These are phyloP conservation scores for Hippolais icterina DNA, from an alignment of 2,113 vertebrate genomes.

Conservation along the genomic window DNA sequence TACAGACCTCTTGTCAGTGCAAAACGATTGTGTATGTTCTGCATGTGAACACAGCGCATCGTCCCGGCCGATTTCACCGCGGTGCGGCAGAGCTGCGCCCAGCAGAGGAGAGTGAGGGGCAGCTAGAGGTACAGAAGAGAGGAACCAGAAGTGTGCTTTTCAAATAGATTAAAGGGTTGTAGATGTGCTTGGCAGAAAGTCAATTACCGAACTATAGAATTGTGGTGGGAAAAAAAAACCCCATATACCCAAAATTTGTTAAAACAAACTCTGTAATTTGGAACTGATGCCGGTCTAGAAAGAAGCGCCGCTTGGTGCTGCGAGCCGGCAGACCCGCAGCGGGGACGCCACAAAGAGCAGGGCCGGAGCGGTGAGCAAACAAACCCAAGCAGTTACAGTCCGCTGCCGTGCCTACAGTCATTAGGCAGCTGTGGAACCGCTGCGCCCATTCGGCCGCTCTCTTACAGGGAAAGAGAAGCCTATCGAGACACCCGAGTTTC, in stretches of 20 bases:
- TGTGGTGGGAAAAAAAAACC: fast-evolving
- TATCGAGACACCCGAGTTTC: fast-evolving
- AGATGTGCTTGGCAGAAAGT: neutral
- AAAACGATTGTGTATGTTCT: neutral
- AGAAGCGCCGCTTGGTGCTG: neutral
- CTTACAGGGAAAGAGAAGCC: fast-evolving
- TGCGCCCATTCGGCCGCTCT: fast-evolving
- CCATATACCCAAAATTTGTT: fast-evolving
- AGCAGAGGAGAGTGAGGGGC: neutral
- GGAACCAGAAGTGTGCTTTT: fast-evolving
- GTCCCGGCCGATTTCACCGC: neutral
- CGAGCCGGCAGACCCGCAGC: fast-evolving
- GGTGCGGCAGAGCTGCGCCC: neutral
- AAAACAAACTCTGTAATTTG: fast-evolving
- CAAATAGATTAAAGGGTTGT: fast-evolving
- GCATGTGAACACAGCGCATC: fast-evolving
- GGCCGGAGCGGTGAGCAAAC: neutral
- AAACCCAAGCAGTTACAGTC: fast-evolving
- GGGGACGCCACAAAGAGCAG: neutral
- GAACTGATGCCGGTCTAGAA: fast-evolving
- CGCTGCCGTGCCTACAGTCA: fast-evolving
- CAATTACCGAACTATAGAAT: neutral
- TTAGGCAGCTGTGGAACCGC: fast-evolving
- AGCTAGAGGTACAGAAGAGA: neutral
- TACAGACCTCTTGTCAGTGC: neutral